Conservation (phyloP, 2,888 invertebrate genomes). For the Ecliptopera silaceata region DNA sequence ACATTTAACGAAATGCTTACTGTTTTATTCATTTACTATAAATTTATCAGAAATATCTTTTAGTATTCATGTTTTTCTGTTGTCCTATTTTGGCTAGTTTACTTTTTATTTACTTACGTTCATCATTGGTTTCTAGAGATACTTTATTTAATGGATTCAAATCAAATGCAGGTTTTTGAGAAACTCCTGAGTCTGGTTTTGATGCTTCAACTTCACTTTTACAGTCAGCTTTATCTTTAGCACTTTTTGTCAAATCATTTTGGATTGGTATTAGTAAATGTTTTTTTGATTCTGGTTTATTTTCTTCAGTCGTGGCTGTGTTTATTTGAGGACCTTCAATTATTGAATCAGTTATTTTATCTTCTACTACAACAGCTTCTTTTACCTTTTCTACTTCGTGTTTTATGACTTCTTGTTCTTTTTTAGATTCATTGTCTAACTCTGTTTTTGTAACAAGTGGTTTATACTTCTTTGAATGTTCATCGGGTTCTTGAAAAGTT, state of each 20-base stretch:
- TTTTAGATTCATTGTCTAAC: neutral
- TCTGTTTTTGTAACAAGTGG: neutral
- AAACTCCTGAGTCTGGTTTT: neutral
- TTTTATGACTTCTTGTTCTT: neutral
- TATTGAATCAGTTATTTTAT: neutral
- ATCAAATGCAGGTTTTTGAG: neutral
- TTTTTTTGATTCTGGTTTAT: neutral
- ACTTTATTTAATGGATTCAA: neutral
- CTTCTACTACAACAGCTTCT: neutral
- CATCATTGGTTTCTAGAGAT: neutral
- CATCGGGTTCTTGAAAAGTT: neutral
- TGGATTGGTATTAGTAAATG: slow-evolving; percentile 14
- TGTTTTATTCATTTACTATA: no score
- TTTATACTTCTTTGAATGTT: neutral
- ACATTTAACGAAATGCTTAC: no score
- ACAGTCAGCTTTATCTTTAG: neutral
- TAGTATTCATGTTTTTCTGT: no score
- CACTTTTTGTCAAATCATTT: neutral
- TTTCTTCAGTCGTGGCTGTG: neutral
- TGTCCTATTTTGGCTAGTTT: no score
- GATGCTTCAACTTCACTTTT: neutral
- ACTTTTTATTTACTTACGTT: slow-evolving; percentile 8
- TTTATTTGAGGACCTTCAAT: neutral
- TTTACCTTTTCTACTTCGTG: neutral
- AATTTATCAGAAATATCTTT: no score